Conservation (phyloP, 2,888 invertebrate genomes). For the Microplitis deprimator region DNA sequence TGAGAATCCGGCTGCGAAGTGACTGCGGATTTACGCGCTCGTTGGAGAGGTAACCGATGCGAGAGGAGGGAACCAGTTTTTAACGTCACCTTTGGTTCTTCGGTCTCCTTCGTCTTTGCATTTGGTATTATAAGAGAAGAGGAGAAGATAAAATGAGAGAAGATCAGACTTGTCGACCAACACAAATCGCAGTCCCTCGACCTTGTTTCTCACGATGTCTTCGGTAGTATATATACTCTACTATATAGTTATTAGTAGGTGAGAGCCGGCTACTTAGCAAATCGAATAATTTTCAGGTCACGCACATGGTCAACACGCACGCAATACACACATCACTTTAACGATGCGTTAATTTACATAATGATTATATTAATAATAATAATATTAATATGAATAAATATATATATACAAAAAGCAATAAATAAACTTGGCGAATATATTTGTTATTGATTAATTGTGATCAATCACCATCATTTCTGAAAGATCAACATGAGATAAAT, state of each 20-base stretch:
- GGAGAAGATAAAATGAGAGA: conserved; percentile 32
- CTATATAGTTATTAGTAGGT: conserved; percentile 41
- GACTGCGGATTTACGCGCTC: conserved; percentile 5
- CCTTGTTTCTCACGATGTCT: conserved; percentile 51
- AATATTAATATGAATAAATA: background rate
- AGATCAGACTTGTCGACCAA: conserved; percentile 36
- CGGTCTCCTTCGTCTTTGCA: conserved; percentile 46
- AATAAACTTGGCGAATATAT: background rate
- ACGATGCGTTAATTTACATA: background rate
- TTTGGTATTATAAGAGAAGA: conserved; percentile 26
- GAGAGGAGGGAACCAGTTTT: conserved; percentile 61
- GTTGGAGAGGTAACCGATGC: conserved; percentile 10
- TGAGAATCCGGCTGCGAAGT: conserved; percentile 20
- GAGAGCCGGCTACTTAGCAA: conserved; percentile 45
- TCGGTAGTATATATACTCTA: conserved; percentile 24
- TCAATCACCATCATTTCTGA: background rate
- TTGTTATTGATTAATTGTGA: conserved; percentile 7
- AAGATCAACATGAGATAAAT: background rate
- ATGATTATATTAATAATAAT: background rate
- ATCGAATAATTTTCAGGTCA: conserved; percentile 44
- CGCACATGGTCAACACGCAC: conserved; percentile 14
- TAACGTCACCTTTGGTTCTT: conserved; percentile 49
- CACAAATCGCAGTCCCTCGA: conserved; percentile 40
- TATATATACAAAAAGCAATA: conserved; percentile 17
- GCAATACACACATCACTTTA: conserved; percentile 30